phyloP scores from a whole-genome alignment of 53 echinoderm and acorn worm genomes.

The Holothuria leucospilota region DNA sequence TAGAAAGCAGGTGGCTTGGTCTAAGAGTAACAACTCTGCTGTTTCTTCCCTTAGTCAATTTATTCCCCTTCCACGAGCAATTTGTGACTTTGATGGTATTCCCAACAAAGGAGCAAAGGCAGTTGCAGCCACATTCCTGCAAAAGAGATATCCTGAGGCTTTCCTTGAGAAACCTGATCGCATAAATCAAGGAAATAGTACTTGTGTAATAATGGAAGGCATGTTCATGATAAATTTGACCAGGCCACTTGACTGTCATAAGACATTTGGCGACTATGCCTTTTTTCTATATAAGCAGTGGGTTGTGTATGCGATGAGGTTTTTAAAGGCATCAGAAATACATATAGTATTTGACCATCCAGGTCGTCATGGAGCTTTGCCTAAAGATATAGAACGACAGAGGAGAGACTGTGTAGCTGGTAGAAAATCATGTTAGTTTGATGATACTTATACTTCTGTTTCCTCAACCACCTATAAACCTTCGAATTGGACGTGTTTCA shows the following conservation, averaged over 20 bases:
- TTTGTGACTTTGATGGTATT: not conserved
- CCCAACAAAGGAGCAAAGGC: not conserved
- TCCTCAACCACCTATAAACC: conserved; percentile 5
- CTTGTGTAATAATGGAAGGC: conserved; percentile 59
- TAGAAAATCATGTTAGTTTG: not conserved
- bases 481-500: conserved; percentile 37
- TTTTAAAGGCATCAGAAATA: conserved; percentile 47
- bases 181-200: not conserved
- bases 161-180: not conserved
- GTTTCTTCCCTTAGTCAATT: not conserved
- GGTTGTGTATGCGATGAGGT: conserved; percentile 34
- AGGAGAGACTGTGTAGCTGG: conserved; percentile 42
- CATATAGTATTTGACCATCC: conserved; percentile 69
- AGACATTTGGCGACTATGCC: conserved; percentile 56
- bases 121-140: not conserved
- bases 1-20: not conserved
- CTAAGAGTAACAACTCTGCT: conserved; percentile 4
- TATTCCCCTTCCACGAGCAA: not conserved
- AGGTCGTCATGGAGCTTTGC: conserved; percentile 34
- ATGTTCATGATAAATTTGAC: conserved; percentile 67
- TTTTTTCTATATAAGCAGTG: conserved; percentile 46
- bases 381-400: conserved; percentile 54
- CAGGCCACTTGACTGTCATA: conserved; percentile 51
- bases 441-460: not conserved
- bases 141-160: conserved; percentile 20